Evolutionary conservation across 1,140 invertebrate species (phyloP), one percentile per base, ranked within the genome.

Genomic region (Tribolium madens): DNA sequence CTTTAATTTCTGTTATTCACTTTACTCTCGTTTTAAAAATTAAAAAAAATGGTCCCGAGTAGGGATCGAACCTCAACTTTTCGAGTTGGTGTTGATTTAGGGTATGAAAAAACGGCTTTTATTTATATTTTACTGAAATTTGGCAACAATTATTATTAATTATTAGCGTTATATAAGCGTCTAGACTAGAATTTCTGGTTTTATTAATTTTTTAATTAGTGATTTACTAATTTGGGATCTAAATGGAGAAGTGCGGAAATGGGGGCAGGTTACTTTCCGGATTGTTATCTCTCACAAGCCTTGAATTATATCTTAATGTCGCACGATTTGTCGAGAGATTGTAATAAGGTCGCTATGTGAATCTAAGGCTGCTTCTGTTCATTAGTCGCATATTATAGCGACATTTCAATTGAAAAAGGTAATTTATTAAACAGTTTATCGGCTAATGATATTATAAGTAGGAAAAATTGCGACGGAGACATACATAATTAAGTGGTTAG

Each of bases 251-350:
- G 52, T 57, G 17, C 52, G 52, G 52, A 57, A 57, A 4, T 18
- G 1, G n/a, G 17, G 4, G 7, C 9, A 42, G 36, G 36, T 42
- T 21, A 26, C 52, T 57, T 57, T 57, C 15, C 15, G 52, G 18
- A 18, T 21, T n/a, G 15, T 26, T 14, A 17, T 57, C 18, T 18
- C 15, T 57, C 7, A 9, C 7, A 10, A 57, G 17, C 52, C 52
- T 57, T 57, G 52, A 21, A 18, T 15, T 14, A 7, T 17, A 15
- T 14, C n/a, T 57, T 57, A 57, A 57, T 57, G 52, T 57, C 52
- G 52, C 52, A 57, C 52, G 52, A 57, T 57, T 57, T 57, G 52
- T 57, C 9, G 52, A 57, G 52, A 57, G 52, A 57, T 57, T 57
- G 52, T 57, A 26, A 57, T 57, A 57, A 57, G 52, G 52, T 18